Conservation (phyloP, 2,888 invertebrate genomes). For the Rhaphigaster nebulosa region DNA sequence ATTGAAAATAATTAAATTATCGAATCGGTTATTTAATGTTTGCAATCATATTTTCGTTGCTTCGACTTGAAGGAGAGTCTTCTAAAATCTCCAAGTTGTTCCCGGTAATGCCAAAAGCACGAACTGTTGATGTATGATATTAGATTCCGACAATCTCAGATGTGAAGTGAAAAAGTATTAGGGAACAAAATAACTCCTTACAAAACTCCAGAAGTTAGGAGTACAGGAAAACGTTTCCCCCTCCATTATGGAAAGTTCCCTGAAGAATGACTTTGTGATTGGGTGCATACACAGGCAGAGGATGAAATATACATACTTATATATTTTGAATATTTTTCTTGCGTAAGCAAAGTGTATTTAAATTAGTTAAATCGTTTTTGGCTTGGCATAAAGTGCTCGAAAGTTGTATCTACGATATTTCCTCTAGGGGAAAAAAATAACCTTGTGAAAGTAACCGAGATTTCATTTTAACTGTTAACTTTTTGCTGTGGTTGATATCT, state of each 20-base stretch:
- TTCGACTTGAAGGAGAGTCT: no score
- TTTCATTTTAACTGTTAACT: slow-evolving; percentile 2
- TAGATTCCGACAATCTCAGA: neutral
- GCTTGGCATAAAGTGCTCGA: neutral
- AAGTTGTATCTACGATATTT: neutral
- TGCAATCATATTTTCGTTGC: no score
- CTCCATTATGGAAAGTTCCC: neutral
- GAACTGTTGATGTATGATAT: neutral
- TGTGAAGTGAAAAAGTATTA: neutral
- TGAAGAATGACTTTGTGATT: slow-evolving; percentile 9
- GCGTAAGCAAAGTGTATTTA: neutral
- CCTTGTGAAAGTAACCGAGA: neutral
- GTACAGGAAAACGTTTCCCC: neutral
- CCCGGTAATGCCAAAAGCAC: no score
- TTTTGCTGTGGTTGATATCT: neutral
- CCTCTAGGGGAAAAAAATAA: neutral
- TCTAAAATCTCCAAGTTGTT: no score
- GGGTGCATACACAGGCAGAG: neutral
- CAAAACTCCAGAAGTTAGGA: neutral
- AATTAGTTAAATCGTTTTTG: no score
- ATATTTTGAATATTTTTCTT: neutral
- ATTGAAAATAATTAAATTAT: no score
- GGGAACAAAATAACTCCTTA: neutral
- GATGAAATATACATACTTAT: neutral
- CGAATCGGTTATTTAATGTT: no score